A percentile compares a stretch with the other conserved stretches of the same genome.
phyloP scores from a whole-genome alignment of 2,113 vertebrate genomes.

The Coptodon rendalli region DNA sequence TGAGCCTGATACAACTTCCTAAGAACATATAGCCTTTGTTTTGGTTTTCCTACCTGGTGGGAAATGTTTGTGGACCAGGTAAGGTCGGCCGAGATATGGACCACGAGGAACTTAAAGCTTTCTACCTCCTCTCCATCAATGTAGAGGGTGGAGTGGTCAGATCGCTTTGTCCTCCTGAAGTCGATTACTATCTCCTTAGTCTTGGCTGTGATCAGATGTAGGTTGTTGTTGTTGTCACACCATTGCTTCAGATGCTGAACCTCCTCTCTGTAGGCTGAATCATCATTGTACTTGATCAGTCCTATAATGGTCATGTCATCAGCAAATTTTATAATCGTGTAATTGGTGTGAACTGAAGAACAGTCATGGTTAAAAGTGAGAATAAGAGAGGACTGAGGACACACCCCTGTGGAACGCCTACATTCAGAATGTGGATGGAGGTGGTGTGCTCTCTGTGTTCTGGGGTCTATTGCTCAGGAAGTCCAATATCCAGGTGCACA shows the following conservation, averaged over 20 bases:
- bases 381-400: neutral
- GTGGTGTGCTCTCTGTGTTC: neutral
- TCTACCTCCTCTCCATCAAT: too few relatives aligned
- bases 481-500: neutral
- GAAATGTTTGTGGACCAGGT: too few relatives aligned
- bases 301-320: neutral
- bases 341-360: neutral
- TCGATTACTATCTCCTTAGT: too few relatives aligned
- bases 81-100: too few relatives aligned
- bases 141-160: too few relatives aligned
- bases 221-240: neutral
- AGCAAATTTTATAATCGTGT: neutral
- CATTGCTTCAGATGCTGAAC: neutral
- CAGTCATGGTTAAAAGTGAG: neutral
- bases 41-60: too few relatives aligned
- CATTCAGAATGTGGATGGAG: neutral
- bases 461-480: neutral
- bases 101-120: too few relatives aligned
- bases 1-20: too few relatives aligned
- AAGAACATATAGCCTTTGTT: too few relatives aligned
- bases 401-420: rapidly evolving
- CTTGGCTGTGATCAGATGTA: too few relatives aligned
- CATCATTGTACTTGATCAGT: neutral
- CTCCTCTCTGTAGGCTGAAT: neutral
- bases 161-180: too few relatives aligned